Base-by-base conservation (phyloP, 1,140 invertebrate genomes). In the Trypoxylus dichotomus region DNA sequence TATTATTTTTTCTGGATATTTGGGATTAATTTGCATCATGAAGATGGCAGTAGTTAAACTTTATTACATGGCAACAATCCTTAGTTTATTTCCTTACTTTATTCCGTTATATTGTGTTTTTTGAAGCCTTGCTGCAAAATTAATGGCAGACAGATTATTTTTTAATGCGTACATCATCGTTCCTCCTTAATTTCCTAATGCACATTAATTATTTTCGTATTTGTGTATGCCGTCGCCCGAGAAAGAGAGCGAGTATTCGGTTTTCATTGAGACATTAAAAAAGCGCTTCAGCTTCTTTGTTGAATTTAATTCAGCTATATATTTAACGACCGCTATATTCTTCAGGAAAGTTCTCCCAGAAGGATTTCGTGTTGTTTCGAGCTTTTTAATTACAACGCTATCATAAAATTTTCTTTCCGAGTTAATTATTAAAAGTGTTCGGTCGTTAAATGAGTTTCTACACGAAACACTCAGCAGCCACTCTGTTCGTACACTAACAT, bases 341-440 rank as follows among this genome's bases (percentile, higher is more conserved):
- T 74, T 74, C 41, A 54, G 29, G 41, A 74, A 74, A 74, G 72
- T 43, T 74, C 72, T 74, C 72, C 72, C 72, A 43, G 72, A 37
- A 43, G 72, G 72, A 37, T 74, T 74, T 21, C 72, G 29, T 74
- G 72, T 43, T 37, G 72, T 74, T 74, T 37, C 29, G 72, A 74
- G 72, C 72, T 74, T 74, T 74, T 74, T 74, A 74, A 74, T 74
- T 74, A 74, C 72, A 27, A 27, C 72, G 72, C 19, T 74, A 74
- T 74, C 72, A 43, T 74, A 74, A 74, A 74, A 74, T 74, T 74
- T 43, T 37, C 72, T 74, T 43, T 21, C 72, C 72, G 21, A 74
- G 72, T 74, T 74, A 74, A 74, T 74, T 74, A 74, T 74, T 74
- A 74, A 74, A 74, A 74, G 72, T 74, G 72, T 74, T 74, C 72